A percentile compares a stretch with the other conserved stretches of the same genome.
Evolutionary conservation across 1,140 invertebrate genomes (phyloP).

Genomic region (Aradophagus sp.): DNA sequence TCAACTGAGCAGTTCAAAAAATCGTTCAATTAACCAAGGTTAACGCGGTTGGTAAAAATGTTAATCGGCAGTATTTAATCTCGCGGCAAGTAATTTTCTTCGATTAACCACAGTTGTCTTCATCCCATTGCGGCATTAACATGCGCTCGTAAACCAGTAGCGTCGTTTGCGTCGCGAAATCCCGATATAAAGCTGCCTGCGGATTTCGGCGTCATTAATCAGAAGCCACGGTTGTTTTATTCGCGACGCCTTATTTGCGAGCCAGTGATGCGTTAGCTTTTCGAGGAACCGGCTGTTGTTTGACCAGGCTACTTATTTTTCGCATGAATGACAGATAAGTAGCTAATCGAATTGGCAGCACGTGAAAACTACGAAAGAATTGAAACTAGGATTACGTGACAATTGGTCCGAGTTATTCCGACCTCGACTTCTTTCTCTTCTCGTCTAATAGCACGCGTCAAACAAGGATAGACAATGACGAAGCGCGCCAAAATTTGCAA

Average conservation of each 20-base stretch:
- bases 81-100: conserved; percentile 1
- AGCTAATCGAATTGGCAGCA: conserved; percentile 44
- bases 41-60: conserved; percentile 8
- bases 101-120: conserved; percentile 26
- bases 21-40: conserved; percentile 7
- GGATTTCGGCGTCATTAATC: conserved; percentile 60
- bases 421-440: too few species aligned
- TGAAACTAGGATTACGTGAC: conserved; percentile 21
- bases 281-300: conserved; percentile 25
- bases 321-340: conserved; percentile 40
- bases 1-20: too few species aligned
- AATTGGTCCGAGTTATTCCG: too few species aligned
- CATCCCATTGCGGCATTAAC: conserved; percentile 9
- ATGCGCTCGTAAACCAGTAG: conserved; percentile 3
- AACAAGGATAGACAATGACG: too few species aligned
- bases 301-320: conserved; percentile 37
- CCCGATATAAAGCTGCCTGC: conserved; percentile 39
- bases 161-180: not conserved
- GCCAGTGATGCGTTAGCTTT: conserved; percentile 24
- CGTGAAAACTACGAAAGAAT: conserved; percentile 25
- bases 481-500: too few species aligned
- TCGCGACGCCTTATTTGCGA: conserved; percentile 29
- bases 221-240: too few species aligned
- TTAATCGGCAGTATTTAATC: too few species aligned
- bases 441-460: too few species aligned